Evolutionary conservation across 1,140 invertebrate species (phyloP), one percentile per base, ranked within the genome.

Genomic region (Trissolcus basalis): DNA sequence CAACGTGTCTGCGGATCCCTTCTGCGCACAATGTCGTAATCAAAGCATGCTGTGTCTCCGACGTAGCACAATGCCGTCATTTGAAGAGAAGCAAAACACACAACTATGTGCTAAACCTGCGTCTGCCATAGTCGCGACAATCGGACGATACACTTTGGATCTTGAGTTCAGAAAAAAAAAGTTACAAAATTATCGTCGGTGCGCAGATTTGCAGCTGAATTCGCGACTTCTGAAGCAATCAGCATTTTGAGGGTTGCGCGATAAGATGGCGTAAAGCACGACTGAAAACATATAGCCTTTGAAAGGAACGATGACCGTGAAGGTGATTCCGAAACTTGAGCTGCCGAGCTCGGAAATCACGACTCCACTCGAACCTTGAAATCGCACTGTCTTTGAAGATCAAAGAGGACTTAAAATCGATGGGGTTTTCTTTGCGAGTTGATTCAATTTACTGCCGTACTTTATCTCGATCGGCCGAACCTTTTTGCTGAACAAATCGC

Each of bases 11-110:
- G 70, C 53, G 70, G 53, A 70, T 70, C 78, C 81, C 82, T 81
- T 72, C 71, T 80, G 63, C 54, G 74, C 78, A 87, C 85, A 86
- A 86, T 87, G 79, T 86, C 79, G 84, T 84, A 87, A 87, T 86
- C 85, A 87, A 85, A 87, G 81, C 77, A 11, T 76, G 78, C 81
- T 79, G 80, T 81, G 72, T 82, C 82, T 72, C 63, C 58, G 35
- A 41, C 65, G 61, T 16, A 59, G 63, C 65, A 85, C 84, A 86
- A 83, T 87, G 80, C 80, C 75, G 69, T 85, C 80, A 79, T 85
- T 86, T 82, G 78, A 67, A 63, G 77, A 77, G 74, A 82, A 77
- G 68, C 64, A 76, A 80, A 82, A 81, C 65, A 53, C 77, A 61
- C 61, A 50, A 44, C 60, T 59, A 55, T 39, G 33, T 33, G 44